These are phyloP conservation scores for Platycnemis pennipes DNA, from an alignment of 2,888 invertebrate genomes.

Conservation along the genomic window DNA sequence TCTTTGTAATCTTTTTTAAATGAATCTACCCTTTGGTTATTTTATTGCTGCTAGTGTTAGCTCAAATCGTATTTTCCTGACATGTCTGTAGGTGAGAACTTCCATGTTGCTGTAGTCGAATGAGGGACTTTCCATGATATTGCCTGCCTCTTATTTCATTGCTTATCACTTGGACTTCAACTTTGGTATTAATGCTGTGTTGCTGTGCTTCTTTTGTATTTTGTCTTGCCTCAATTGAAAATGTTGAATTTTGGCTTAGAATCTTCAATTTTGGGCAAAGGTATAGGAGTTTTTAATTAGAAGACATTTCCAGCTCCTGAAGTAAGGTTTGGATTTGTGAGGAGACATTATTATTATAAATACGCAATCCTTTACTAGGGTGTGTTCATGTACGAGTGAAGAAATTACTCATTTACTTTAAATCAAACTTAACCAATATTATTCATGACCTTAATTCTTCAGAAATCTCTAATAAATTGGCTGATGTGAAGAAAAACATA, in stretches of 20 bases:
- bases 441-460: too few species aligned
- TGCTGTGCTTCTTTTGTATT: not conserved
- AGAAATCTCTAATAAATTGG: too few species aligned
- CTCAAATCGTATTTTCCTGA: not conserved
- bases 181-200: not conserved
- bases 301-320: not conserved
- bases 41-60: conserved; percentile 4
- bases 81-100: conserved; percentile 11
- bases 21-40: not conserved
- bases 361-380: too few species aligned
- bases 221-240: not conserved
- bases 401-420: too few species aligned
- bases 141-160: not conserved
- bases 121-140: not conserved
- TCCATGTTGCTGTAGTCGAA: not conserved
- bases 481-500: too few species aligned
- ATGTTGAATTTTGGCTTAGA: not conserved
- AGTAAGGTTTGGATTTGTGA: not conserved
- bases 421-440: too few species aligned
- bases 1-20: conserved; percentile 37
- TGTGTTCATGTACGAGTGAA: too few species aligned
- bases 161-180: not conserved
- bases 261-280: not conserved
- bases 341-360: too few species aligned
- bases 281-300: too few species aligned